Percentiles rank a stretch among this genome's conserved stretches.
These are phyloP conservation scores for Chromoteleia sp. DNA, from an alignment of 2,888 invertebrate species.

Conservation along the genomic window DNA sequence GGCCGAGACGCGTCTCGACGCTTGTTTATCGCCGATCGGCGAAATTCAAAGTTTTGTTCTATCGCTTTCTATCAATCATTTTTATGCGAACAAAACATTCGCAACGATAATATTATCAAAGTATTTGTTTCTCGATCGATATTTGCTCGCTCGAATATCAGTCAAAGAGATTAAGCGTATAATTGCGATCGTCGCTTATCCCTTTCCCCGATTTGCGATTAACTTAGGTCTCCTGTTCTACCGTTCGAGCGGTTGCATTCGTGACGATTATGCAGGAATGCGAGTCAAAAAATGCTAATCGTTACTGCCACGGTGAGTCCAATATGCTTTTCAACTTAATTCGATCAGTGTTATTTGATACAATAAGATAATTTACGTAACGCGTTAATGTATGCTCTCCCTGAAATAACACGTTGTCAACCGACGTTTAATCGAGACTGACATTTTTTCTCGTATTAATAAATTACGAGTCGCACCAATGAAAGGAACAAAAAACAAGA, in stretches of 20 bases:
- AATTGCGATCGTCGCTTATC: conserved; percentile 1
- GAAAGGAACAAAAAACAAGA: not conserved
- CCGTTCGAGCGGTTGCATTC: not conserved
- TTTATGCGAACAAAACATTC: conserved; percentile 28
- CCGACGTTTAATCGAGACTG: not conserved
- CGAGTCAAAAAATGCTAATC: conserved; percentile 14
- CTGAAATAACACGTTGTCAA: not conserved
- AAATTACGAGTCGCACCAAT: not conserved
- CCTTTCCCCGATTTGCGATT: not conserved
- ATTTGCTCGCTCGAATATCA: conserved; percentile 20
- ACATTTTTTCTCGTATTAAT: not conserved
- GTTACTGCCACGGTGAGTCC: conserved; percentile 51
- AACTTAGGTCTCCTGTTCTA: not conserved
- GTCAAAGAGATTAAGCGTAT: conserved; percentile 23
- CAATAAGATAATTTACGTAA: conserved; percentile 4
- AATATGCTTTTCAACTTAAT: conserved; percentile 6
- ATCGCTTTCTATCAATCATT: conserved; percentile 42
- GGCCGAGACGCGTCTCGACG: conserved; percentile 3
- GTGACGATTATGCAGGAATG: too few species aligned
- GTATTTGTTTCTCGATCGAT: conserved; percentile 40
- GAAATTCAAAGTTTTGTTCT: conserved; percentile 50
- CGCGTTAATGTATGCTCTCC: conserved; percentile 9
- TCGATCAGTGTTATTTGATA: conserved; percentile 13
- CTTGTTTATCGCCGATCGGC: conserved; percentile 40
- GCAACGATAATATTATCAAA: conserved; percentile 44